Base-by-base conservation (phyloP, 1,140 invertebrate species). In the Heliconius eleuchia region DNA sequence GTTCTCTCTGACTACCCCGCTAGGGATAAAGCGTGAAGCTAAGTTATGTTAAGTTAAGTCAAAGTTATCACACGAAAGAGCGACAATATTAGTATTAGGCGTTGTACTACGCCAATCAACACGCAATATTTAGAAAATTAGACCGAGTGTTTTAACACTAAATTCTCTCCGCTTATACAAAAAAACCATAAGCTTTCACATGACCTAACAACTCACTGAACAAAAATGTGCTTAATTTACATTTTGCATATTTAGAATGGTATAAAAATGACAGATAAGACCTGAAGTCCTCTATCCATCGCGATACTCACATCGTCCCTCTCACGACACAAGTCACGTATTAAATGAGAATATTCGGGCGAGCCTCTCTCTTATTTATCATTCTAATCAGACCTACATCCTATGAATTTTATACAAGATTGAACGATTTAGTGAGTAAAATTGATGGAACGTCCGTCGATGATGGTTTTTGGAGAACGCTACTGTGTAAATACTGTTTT, bases 341-440 rank as follows among this genome's bases (percentile, higher is more conserved):
- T 88, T 92, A 94, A 93, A 94, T 94, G 92, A 93, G 92, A 94
- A 94, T 94, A 94, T 93, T 94, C 88, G 92, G 91, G 84, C 87
- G 86, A 91, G 89, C 91, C 91, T 91, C 89, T 85, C 85, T 88
- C 91, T 92, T 94, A 94, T 94, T 93, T 94, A 94, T 94, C 91
- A 94, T 94, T 93, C 92, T 85, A 86, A 87, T 89, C 89, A 88
- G 86, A 87, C 88, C 89, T 92, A 91, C 91, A 91, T 89, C 91
- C 91, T 90, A 94, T 94, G 92, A 94, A 94, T 94, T 93, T 94
- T 94, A 92, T 94, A 94, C 91, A 94, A 94, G 92, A 93, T 92
- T 92, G 91, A 94, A 90, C 91, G 92, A 93, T 94, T 94, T 93
- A 91, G 83, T 91, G 88, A 89, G 87, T 88, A 87, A 92, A 92